Evolutionary conservation across 2,797 vertebrate species (phyloP), one percentile per base, ranked within the genome.

Genomic region (Aselliscus stoliczkanus): DNA sequence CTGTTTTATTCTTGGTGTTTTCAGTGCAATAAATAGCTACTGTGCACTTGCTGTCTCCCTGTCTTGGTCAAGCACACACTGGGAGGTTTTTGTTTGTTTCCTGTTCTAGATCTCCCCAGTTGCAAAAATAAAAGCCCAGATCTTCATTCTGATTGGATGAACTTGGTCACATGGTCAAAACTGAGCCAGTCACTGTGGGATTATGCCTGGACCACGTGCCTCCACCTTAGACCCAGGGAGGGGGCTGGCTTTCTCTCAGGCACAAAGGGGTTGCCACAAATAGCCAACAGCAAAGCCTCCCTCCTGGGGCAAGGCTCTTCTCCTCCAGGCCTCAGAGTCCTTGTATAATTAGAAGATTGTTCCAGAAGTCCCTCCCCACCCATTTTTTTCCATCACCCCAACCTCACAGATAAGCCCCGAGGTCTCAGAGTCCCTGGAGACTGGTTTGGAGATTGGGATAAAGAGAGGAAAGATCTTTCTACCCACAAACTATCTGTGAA

Each of bases 11-110:
- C 98, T 98, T 98, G 98, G 98, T 98, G 98, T 98, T 98, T 98
- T 98, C 98, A 98, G 98, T 98, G 98, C 98, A 98, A 98, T 98
- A 98, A 98, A 98, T 98, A 98, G 98, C 98, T 98, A 98, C 98
- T 97, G 98, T 98, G 98, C 97, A 97, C 96, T 97, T 89, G 81
- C 90, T 96, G 84, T 98, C 95, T 91, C 37, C 27, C 47, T 77
- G 65, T 76, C 84, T 81, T n/a, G 31, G 62, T 70, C 60, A 50
- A 84, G 42, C 54, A 39, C 4, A 31, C 14, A 2, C 77, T 31
- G 42, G 73, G 56, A 25, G 58, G 27, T 27, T 73, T n/a, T 31
- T 5, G 8, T 69, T 76, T 2, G 1, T 15, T 85, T 72, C 60
- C 80, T 37, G 31, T 60, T 87, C 56, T 11, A 64, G 54, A 17